phyloP scores from a whole-genome alignment of 2,797 vertebrate species.

The Psittacula derbiana region DNA sequence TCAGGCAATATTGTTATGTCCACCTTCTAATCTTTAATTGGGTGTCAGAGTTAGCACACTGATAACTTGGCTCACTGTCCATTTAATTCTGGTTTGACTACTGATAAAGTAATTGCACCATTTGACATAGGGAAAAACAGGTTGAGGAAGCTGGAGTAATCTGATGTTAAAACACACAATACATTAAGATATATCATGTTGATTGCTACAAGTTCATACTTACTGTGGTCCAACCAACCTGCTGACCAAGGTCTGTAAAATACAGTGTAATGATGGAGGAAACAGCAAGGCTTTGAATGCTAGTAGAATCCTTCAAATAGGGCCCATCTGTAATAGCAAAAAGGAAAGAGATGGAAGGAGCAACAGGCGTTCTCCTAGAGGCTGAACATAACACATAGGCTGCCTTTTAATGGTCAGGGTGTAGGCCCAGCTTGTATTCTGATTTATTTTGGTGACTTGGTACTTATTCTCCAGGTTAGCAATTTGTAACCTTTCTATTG shows the following conservation, averaged over 20 bases:
- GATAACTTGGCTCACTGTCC: neutral
- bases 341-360: neutral
- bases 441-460: neutral
- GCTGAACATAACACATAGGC: fast-evolving
- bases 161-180: neutral
- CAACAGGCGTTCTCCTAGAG: neutral
- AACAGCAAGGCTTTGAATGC: slow-evolving; percentile 70
- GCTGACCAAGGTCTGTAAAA: slow-evolving; percentile 80
- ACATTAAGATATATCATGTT: neutral
- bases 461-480: neutral
- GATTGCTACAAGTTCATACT: slow-evolving; percentile 54
- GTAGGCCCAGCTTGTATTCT: neutral
- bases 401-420: neutral
- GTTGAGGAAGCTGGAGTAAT: neutral
- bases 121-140: neutral
- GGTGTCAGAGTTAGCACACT: neutral
- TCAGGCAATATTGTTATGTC: neutral
- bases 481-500: neutral
- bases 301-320: slow-evolving; percentile 74
- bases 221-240: slow-evolving; percentile 81
- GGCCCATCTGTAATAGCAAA: slow-evolving; percentile 65
- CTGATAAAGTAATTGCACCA: neutral
- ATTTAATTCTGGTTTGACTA: slow-evolving; percentile 20
- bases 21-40: slow-evolving; percentile 11
- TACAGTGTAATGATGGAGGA: slow-evolving; percentile 80